A percentile compares a stretch with the other conserved stretches of the same genome.
phyloP scores from a whole-genome alignment of 1,140 invertebrate species.

The Frieseomelitta varia region DNA sequence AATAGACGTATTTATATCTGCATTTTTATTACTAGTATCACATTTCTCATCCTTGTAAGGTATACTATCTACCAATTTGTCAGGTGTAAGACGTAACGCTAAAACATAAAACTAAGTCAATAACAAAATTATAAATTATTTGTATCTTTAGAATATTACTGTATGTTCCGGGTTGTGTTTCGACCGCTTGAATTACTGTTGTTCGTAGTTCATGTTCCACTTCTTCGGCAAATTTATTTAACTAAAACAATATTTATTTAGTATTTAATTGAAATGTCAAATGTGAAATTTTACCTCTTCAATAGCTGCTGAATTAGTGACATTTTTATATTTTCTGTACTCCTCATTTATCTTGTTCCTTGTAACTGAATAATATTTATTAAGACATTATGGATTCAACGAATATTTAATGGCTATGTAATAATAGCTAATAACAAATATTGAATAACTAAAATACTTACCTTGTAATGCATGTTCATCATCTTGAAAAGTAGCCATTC shows the following conservation, averaged over 20 bases:
- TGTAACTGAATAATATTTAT: constrained; percentile 72
- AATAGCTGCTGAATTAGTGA: constrained; percentile 82
- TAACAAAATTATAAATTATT: not conserved
- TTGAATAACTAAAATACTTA: constrained; percentile 60
- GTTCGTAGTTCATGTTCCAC: constrained; percentile 86
- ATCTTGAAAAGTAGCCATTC: constrained; percentile 84
- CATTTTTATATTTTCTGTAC: constrained; percentile 84
- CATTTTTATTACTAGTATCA: constrained; percentile 21
- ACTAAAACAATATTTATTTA: constrained; percentile 78
- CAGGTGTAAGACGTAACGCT: constrained; percentile 82
- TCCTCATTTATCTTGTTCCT: constrained; percentile 86
- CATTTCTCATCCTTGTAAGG: constrained; percentile 77
- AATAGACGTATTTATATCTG: constrained; percentile 12
- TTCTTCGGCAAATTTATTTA: constrained; percentile 84
- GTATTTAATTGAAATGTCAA: constrained; percentile 1
- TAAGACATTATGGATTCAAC: constrained; percentile 29
- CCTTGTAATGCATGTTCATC: constrained; percentile 84
- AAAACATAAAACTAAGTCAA: constrained; percentile 44
- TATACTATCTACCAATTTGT: constrained; percentile 84
- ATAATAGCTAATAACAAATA: not conserved
- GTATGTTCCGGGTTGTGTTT: constrained; percentile 84
- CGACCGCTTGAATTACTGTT: constrained; percentile 85
- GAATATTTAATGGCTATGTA: constrained; percentile 9
- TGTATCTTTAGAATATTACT: constrained; percentile 75
- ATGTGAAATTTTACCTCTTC: constrained; percentile 80